These are phyloP conservation scores for Podilymbus podiceps DNA, from an alignment of 2,113 vertebrate genomes.

Conservation along the genomic window DNA sequence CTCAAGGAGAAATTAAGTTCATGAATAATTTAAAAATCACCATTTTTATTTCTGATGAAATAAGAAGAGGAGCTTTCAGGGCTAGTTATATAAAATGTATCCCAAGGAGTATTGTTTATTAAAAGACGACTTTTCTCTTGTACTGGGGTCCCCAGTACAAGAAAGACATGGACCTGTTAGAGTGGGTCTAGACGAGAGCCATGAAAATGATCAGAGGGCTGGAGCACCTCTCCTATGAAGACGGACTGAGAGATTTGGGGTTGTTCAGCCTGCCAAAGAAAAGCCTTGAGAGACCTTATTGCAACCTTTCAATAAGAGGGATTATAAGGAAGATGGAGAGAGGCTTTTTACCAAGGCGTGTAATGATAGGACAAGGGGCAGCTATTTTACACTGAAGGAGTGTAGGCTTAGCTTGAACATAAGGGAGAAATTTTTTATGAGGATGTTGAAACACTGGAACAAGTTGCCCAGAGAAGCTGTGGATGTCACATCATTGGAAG, in stretches of 20 bases:
- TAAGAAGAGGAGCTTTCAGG: accelerated
- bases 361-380: not conserved
- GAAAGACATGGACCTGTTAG: not conserved
- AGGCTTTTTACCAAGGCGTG: not conserved
- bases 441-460: not conserved
- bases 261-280: not conserved
- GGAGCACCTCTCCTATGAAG: not conserved
- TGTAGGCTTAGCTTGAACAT: not conserved
- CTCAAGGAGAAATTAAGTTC: not conserved
- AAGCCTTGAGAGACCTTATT: not conserved
- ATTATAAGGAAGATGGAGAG: not conserved
- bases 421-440: not conserved
- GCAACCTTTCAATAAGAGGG: not conserved
- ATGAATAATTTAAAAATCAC: not conserved
- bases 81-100: not conserved
- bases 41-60: not conserved
- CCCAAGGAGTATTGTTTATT: not conserved
- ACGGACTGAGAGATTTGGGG: not conserved
- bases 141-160: not conserved
- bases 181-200: not conserved
- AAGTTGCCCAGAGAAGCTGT: not conserved
- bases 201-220: not conserved
- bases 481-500: not conserved
- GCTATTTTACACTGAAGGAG: not conserved
- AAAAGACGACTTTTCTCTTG: not conserved